These are phyloP conservation scores for Ahaetulla prasina DNA, from an alignment of 2,113 vertebrate species.

Conservation along the genomic window DNA sequence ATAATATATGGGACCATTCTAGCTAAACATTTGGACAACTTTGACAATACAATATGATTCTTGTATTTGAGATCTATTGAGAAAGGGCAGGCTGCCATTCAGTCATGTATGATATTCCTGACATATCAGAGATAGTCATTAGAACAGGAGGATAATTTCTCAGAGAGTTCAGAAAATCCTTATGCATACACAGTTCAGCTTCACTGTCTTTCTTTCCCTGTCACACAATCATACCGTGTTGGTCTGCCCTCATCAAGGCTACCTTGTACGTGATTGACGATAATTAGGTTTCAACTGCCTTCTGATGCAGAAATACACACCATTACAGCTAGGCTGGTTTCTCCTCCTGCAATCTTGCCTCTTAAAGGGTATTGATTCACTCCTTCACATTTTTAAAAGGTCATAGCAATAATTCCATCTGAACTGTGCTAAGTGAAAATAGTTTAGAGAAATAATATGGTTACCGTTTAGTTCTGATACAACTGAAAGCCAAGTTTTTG, in stretches of 20 bases:
- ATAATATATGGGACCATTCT: constrained; percentile 48
- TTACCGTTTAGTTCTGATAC: constrained; percentile 55
- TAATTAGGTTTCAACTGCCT: constrained; percentile 78
- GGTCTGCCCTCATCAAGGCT: constrained; percentile 47
- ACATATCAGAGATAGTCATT: constrained; percentile 57
- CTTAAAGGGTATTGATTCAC: constrained; percentile 71
- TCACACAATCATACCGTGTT: constrained; percentile 19
- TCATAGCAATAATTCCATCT: constrained; percentile 75
- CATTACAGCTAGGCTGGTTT: constrained; percentile 53
- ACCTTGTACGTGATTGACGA: constrained; percentile 70
- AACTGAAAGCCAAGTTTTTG: constrained; percentile 61
- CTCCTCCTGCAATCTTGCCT: constrained; percentile 55
- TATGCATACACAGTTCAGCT: accelerated
- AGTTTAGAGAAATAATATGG: constrained; percentile 70
- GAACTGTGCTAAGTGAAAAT: constrained; percentile 74
- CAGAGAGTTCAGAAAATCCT: background rate
- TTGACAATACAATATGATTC: constrained; percentile 47
- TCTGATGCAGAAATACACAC: constrained; percentile 70
- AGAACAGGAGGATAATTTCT: constrained; percentile 54
- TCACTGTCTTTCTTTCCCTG: background rate
- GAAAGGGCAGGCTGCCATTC: constrained; percentile 62
- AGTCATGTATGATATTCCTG: constrained; percentile 50
- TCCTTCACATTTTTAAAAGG: constrained; percentile 75
- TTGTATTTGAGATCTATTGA: constrained; percentile 55
- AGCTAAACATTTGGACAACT: constrained; percentile 54